phyloP scores from a whole-genome alignment of 2,113 vertebrate species.

The Anas platyrhynchos region DNA sequence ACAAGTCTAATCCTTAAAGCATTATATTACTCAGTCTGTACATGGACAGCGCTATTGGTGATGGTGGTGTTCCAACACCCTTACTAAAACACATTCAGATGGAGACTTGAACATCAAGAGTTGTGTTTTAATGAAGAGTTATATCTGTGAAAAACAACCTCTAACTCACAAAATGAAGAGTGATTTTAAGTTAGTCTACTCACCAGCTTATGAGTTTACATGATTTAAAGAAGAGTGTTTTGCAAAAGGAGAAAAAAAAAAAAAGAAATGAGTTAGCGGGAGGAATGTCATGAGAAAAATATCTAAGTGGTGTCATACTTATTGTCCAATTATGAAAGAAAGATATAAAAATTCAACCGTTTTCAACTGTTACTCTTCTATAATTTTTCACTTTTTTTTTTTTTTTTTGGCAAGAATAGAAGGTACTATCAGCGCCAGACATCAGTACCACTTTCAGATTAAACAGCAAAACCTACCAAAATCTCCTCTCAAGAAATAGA shows the following conservation, averaged over 20 bases:
- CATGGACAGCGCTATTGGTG: background rate
- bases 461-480: background rate
- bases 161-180: background rate
- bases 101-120: background rate
- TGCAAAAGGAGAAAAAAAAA: background rate
- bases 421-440: background rate
- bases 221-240: background rate
- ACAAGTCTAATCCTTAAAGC: conserved; percentile 25
- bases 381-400: background rate
- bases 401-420: background rate
- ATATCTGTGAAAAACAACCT: background rate
- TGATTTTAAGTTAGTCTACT: background rate
- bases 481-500: background rate
- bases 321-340: background rate
- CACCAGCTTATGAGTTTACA: background rate
- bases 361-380: background rate
- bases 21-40: background rate
- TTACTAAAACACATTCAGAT: background rate
- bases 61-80: background rate
- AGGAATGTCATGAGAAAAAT: background rate
- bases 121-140: background rate
- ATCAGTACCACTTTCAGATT: background rate
- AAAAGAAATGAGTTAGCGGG: background rate
- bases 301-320: background rate
- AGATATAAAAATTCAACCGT: background rate